Base-by-base conservation (phyloP, 2,113 vertebrate genomes). In the Eclectus roratus region DNA sequence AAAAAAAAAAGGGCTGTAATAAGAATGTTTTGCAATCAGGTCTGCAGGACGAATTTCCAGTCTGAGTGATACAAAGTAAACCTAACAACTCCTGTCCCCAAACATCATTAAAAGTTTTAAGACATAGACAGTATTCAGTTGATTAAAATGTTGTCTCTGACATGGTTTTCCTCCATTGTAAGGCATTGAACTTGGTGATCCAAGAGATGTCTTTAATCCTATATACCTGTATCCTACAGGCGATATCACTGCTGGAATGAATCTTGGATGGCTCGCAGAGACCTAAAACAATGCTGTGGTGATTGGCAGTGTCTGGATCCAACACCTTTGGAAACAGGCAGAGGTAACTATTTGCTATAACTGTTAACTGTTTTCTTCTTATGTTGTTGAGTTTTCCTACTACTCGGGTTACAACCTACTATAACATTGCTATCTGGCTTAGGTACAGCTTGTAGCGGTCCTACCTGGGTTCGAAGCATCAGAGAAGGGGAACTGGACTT, bases 381-480 rank as follows among this genome's bases (percentile, higher is more conserved):
- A 29, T 1, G 0, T 50, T 73, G 5, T 20, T 85, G 61, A 88
- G 8, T 43, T 78, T 85, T 9, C 46, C 31, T 65, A 10, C 13
- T 49, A 69, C 8, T 76, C 10, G 23, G 19, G 28, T 68, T 76
- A 29, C 1, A 3, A n/a, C 13, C 20, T 35, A 3, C n/a, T 65
- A 14, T 9, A 85, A 93, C 2, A 53, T 92, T 91, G 19, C 76
- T 77, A n/a, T 74, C 31, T 28, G 35, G 1, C 27, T 74, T 89
- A 97, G 97, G 97, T 74, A 91, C 88, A 91, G 29, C 94, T 84
- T 97, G 94, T 89, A 96, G 94, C 2, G 97, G 97, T 39, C 97
- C 97, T 55, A 97, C 97, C 6, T 97, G 94, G 95, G 94, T 97
- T 92, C 96, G 96, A 96, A 97, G 96, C 80, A 95, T 97, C 91